Conservation (phyloP, 2,113 vertebrate species). For the Erythrocercus mccallii region DNA sequence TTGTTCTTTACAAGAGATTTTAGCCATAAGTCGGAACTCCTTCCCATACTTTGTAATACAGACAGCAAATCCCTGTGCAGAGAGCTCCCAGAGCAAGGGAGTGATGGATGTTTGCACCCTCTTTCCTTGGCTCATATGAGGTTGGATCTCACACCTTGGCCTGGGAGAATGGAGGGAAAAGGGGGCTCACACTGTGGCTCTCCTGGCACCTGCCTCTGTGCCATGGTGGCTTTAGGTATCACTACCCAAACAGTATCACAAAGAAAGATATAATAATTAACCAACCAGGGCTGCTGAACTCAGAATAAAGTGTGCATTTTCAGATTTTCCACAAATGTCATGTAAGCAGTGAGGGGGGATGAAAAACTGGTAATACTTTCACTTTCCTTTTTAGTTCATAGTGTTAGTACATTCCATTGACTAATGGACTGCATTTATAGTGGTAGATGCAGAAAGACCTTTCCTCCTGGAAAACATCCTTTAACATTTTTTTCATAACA, state of each 20-base stretch:
- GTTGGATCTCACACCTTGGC: not conserved
- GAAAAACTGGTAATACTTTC: not conserved
- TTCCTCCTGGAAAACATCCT: not conserved
- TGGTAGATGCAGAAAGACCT: not conserved
- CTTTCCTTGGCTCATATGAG: not conserved
- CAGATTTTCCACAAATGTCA: not conserved
- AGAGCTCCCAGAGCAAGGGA: accelerated
- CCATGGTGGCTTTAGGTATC: not conserved
- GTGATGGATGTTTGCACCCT: not conserved
- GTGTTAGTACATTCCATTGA: not conserved
- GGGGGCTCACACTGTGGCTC: accelerated
- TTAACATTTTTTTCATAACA: not conserved
- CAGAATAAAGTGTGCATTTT: not conserved
- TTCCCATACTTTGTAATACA: not conserved
- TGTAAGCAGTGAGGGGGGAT: accelerated
- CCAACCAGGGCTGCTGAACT: not conserved
- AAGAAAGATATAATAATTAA: not conserved
- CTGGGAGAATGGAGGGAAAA: not conserved
- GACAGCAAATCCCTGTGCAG: not conserved
- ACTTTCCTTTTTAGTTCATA: not conserved
- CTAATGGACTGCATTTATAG: not conserved
- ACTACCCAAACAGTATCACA: not conserved
- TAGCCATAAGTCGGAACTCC: accelerated
- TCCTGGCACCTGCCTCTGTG: not conserved
- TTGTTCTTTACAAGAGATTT: not conserved